A percentile compares a stretch with the other conserved stretches of the same genome.
These are phyloP conservation scores for Thera obeliscata DNA, from an alignment of 2,888 invertebrate genomes.

Conservation along the genomic window DNA sequence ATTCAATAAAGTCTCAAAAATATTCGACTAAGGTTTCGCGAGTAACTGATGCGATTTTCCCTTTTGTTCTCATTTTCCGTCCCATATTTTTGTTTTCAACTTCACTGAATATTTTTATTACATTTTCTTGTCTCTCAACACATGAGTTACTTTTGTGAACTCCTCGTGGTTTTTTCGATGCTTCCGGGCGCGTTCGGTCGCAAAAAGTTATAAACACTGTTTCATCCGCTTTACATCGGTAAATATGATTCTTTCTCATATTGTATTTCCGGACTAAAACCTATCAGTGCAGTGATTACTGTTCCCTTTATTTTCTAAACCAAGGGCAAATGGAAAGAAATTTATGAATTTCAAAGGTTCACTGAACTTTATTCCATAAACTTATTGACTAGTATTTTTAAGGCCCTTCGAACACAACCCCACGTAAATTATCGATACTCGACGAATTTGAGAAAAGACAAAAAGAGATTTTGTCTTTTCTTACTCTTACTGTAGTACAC, in stretches of 20 bases:
- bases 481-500: not conserved
- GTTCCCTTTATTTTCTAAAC: not conserved
- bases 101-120: constrained; percentile 76
- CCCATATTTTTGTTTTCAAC: constrained; percentile 78
- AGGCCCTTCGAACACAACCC: no score
- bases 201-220: constrained; percentile 53
- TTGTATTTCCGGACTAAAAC: not conserved
- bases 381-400: no score
- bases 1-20: constrained; percentile 77
- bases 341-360: no score
- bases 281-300: not conserved
- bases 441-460: no score
- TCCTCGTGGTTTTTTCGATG: constrained; percentile 53
- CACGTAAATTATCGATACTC: no score
- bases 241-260: constrained; percentile 26
- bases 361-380: no score
- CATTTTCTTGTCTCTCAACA: constrained; percentile 72
- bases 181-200: constrained; percentile 50
- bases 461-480: no score
- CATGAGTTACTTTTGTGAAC: constrained; percentile 64
- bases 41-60: constrained; percentile 73
- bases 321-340: no score
- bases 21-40: constrained; percentile 67
- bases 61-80: constrained; percentile 72
- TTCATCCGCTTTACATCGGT: constrained; percentile 44